These are phyloP conservation scores for Drosophila stalkeri DNA, from an alignment of 2,888 invertebrate species.

Conservation along the genomic window DNA sequence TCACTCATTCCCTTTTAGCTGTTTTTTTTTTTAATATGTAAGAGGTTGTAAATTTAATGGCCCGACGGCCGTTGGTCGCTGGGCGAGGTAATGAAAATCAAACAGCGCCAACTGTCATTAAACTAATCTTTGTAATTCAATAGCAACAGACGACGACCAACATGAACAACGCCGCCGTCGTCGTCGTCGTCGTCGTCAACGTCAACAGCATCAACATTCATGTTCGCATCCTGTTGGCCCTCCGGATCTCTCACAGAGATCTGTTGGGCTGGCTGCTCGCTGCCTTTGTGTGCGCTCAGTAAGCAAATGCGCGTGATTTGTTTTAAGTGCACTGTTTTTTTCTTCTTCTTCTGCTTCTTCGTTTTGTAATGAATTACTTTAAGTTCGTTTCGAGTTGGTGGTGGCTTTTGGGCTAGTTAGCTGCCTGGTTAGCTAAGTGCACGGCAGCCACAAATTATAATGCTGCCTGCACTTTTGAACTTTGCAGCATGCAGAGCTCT, in stretches of 20 bases:
- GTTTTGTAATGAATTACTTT: conserved; percentile 70
- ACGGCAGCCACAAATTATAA: conserved; percentile 78
- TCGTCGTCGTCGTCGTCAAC: conserved; percentile 1
- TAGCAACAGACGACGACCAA: conserved; percentile 59
- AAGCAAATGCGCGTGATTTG: conserved; percentile 65
- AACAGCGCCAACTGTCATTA: conserved; percentile 82
- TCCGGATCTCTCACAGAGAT: not conserved
- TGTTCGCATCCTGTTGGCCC: conserved; percentile 52
- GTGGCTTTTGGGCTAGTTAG: conserved; percentile 45
- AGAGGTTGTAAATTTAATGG: conserved; percentile 80
- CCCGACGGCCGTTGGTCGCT: conserved; percentile 55
- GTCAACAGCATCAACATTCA: conserved; percentile 21
- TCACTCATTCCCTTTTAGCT: conserved; percentile 15
- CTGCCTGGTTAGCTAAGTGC: conserved; percentile 59
- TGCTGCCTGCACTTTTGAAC: conserved; percentile 77
- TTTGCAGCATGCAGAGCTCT: conserved; percentile 46
- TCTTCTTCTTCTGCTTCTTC: not conserved
- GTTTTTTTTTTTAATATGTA: conserved; percentile 69
- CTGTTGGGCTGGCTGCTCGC: not conserved
- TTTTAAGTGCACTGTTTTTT: conserved; percentile 60
- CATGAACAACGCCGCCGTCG: conserved; percentile 20
- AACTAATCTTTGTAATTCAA: conserved; percentile 83
- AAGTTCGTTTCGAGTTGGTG: conserved; percentile 31
- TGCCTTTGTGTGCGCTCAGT: conserved; percentile 10
- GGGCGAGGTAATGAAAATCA: conserved; percentile 77